Evolutionary conservation across 2,888 invertebrate species (phyloP), one percentile per base, ranked within the genome.

Genomic region (Sminthurides aquaticus): DNA sequence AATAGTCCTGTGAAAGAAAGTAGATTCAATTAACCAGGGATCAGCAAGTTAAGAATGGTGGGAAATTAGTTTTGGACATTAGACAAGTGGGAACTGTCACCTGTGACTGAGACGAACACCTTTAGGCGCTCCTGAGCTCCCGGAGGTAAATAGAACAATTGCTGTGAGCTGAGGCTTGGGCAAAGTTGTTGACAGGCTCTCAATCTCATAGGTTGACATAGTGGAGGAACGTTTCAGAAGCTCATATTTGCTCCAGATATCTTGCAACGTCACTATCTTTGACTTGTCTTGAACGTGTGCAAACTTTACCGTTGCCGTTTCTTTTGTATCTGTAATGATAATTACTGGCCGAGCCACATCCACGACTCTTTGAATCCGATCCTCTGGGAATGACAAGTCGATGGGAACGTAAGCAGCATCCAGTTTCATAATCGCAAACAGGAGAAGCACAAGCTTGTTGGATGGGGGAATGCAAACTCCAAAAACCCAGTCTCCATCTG

Each of bases 321-420:
- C 82, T 74, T 90, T 89, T 65, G 85, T 80, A 0, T 87, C 80
- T 20, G 87, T 77, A 0, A 85, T 82, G n/a, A 67, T 22, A 20
- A 67, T 3, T n/a, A 67, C 48, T 0, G 91, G 91, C 68, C 84
- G 82, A 0, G 90, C 83, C 76, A 91, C 91, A 22, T 82, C 79
- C 15, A 91, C 77, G 60, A 92, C 90, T 75, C 91, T 89, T 25
- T 85, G 82, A 54, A 91, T 84, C 71, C 92, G 83, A 1, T 84
- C 83, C 27, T 82, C 83, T 0, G 92, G 91, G 75, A 85, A 85
- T 63, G 81, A 80, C 0, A 86, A 84, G 77, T 91, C 91, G 75
- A 93, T 81, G 0, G 92, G 92, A 62, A 92, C 80, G 79, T 92
- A 92, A 0, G 91, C 88, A 20, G 88, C 88, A 0, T 91, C 91